Evolutionary conservation across 2,888 invertebrate genomes (phyloP).

Genomic region (Eumacrocentrus americanus): DNA sequence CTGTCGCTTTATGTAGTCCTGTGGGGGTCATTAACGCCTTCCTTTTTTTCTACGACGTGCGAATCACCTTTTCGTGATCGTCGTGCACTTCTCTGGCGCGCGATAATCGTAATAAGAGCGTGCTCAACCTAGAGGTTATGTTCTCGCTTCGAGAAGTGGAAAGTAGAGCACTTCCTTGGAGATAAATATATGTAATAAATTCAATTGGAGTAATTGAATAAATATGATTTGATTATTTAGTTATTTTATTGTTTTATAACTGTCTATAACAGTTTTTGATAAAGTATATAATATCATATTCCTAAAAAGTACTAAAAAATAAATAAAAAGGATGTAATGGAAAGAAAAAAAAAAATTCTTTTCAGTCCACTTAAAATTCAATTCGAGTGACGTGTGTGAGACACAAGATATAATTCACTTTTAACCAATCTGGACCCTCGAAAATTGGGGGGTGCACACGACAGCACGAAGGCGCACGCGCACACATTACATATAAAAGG

Average conservation of each 20-base stretch:
- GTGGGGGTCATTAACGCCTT: conserved; percentile 14
- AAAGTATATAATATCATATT: background rate
- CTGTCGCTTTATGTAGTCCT: conserved; percentile 13
- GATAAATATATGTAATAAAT: background rate
- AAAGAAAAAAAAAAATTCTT: background rate
- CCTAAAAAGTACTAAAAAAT: background rate
- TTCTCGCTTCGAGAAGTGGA: conserved; percentile 8
- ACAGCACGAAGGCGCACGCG: conserved; percentile 1
- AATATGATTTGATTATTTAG: background rate
- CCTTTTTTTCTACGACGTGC: conserved; percentile 24
- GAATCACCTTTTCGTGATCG: conserved; percentile 29
- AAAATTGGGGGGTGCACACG: conserved; percentile 9
- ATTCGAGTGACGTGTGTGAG: conserved; percentile 11
- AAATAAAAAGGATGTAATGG: too few relatives aligned
- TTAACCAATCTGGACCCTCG: conserved; percentile 2
- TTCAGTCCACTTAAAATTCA: conserved; percentile 14
- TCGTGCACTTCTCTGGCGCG: background rate
- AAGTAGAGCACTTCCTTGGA: background rate
- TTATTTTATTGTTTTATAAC: background rate
- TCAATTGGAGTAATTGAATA: background rate
- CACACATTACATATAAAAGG: background rate
- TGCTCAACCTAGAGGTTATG: conserved; percentile 12
- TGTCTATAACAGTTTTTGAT: background rate
- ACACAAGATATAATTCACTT: conserved; percentile 14
- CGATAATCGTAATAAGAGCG: conserved; percentile 14